Evolutionary conservation across 2,113 vertebrate species (phyloP), one percentile per base, ranked within the genome.

Genomic region (Perognathus longimembris): DNA sequence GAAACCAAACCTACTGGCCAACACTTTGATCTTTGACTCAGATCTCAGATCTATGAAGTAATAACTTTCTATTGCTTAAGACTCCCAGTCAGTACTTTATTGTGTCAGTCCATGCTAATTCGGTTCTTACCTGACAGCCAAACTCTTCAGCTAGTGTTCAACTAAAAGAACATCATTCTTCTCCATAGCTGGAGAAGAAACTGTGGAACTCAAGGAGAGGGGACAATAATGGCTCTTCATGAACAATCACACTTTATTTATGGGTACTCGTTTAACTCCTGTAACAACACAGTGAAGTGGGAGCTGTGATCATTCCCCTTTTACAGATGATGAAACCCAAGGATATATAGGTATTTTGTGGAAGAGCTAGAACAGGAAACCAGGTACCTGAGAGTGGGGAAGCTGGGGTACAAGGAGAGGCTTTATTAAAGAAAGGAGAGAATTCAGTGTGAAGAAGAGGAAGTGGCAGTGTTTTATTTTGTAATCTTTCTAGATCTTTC

Each of bases 401-500:
- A 61, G 9, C 9, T 40, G 34, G 80, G 36, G 66, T 15, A 38
- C 1, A 5, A 30, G 3, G 1, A 20, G 4, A 42, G 11, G 5
- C 8, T 30, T 36, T 11, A n/a, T 34, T 14, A 11, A 87, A 67
- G 85, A 93, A 83, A 36, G 5, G 32, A 73, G 40, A 6, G 67
- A 88, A 40, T n/a, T 91, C 17, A n/a, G 40, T 82, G 20, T 54
- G 84, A 84, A 79, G 32, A 45, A 54, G 21, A 70, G 36, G 24
- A 18, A 71, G 7, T 66, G 50, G 17, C 30, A 64, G 3, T 78
- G 6, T 81, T 70, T n/a, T 34, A 9, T 59, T 54, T 54, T 54
- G 15, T 17, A 54, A 54, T 50, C 28, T 96, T 66, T 92, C 74
- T 92, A 88, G 90, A 63, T 64, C n/a, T 90, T 83, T 93, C 70